These are phyloP conservation scores for Pollenia angustigena DNA, from an alignment of 2,888 invertebrate genomes.

Conservation along the genomic window DNA sequence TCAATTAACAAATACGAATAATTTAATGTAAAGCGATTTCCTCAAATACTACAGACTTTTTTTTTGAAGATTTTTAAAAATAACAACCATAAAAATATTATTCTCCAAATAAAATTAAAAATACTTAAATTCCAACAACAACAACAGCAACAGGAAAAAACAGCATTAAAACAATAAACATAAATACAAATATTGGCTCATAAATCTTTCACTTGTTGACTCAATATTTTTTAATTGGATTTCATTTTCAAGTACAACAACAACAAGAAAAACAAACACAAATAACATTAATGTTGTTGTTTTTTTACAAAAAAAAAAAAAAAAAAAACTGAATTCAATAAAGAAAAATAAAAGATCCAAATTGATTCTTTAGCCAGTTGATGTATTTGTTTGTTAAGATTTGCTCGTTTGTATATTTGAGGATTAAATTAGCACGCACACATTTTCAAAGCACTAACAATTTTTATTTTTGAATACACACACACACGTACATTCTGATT, in stretches of 20 bases:
- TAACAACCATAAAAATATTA: constrained; percentile 44
- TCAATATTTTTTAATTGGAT: constrained; percentile 78
- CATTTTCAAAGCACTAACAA: background rate
- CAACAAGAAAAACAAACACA: constrained; percentile 6
- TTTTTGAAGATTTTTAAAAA: constrained; percentile 21
- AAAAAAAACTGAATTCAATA: constrained; percentile 41
- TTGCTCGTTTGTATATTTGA: constrained; percentile 30
- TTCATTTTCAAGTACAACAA: constrained; percentile 63
- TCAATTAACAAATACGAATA: constrained; percentile 62
- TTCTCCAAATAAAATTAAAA: constrained; percentile 36
- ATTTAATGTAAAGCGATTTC: constrained; percentile 67
- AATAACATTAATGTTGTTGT: constrained; percentile 14
- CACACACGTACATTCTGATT: background rate
- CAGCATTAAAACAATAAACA: constrained; percentile 45
- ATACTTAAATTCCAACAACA: constrained; percentile 23
- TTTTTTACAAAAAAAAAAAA: constrained; percentile 12
- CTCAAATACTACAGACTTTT: constrained; percentile 57
- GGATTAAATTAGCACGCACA: constrained; percentile 47
- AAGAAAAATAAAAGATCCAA: constrained; percentile 45
- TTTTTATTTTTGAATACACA: no score
- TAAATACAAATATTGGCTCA: constrained; percentile 75
- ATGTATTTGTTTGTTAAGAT: constrained; percentile 67
- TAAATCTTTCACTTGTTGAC: constrained; percentile 82
- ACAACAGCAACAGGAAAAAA: constrained; percentile 5
- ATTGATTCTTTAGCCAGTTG: constrained; percentile 72